These are phyloP conservation scores for Peromyscus attwateri DNA, from an alignment of 2,797 vertebrate genomes.

Conservation along the genomic window DNA sequence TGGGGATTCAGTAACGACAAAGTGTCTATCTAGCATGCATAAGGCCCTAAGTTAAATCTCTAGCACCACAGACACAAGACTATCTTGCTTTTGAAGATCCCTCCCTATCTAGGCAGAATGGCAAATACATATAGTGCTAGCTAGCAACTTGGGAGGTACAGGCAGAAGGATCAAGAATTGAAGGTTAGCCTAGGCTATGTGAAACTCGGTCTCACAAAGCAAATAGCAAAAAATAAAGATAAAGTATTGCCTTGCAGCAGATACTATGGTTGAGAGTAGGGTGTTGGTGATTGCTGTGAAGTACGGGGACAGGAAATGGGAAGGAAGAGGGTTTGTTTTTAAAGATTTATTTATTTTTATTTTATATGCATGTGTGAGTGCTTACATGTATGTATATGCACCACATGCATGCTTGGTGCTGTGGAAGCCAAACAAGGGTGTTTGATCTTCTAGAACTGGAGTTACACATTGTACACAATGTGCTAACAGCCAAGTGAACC, in stretches of 20 bases:
- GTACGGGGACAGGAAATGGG: fast-evolving
- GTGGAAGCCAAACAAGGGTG: not conserved
- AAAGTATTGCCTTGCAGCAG: not conserved
- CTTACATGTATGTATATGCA: not conserved
- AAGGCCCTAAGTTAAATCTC: not conserved
- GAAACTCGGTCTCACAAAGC: not conserved
- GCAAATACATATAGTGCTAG: not conserved
- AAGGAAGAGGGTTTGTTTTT: conserved; percentile 24
- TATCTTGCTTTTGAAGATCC: not conserved
- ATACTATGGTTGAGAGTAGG: not conserved
- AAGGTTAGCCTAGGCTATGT: not conserved
- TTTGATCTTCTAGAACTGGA: not conserved
- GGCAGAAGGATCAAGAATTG: not conserved
- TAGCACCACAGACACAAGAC: not conserved
- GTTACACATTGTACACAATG: not conserved
- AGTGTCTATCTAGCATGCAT: not conserved
- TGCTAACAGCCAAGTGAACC: not conserved
- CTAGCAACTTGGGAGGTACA: not conserved
- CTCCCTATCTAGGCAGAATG: not conserved
- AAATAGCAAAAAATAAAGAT: not conserved
- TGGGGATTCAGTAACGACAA: not conserved
- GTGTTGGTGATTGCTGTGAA: not conserved
- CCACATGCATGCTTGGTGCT: not conserved
- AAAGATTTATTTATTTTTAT: not conserved
- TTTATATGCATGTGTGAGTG: not conserved